phyloP scores from a whole-genome alignment of 2,113 vertebrate genomes.

The Tursiops truncatus region DNA sequence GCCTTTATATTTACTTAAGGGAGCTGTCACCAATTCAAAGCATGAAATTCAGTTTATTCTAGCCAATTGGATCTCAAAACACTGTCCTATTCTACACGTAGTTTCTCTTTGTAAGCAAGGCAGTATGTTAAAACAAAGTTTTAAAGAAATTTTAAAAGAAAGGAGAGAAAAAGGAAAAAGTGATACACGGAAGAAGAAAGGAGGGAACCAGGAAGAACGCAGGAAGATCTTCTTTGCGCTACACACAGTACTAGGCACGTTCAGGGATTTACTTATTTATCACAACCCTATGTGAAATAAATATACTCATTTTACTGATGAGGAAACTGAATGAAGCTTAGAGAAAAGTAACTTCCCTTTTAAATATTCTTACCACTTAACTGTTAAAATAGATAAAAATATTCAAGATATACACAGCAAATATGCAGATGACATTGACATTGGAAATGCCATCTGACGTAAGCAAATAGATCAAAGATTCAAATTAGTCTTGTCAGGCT shows the following conservation, averaged over 20 bases:
- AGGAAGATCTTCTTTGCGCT: background rate
- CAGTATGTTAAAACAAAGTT: background rate
- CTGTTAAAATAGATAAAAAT: conserved; percentile 35
- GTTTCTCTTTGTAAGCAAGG: conserved; percentile 13
- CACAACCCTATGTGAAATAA: background rate
- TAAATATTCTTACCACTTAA: background rate
- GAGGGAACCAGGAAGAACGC: background rate
- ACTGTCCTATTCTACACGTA: background rate
- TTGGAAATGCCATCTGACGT: background rate
- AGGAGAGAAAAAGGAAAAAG: background rate
- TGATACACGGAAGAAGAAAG: background rate
- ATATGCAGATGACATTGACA: background rate
- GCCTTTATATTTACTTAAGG: background rate
- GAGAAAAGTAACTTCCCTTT: background rate
- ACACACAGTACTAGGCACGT: background rate
- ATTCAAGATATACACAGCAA: background rate
- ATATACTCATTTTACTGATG: background rate
- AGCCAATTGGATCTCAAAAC: background rate
- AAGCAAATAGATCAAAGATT: background rate
- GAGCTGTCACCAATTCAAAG: background rate
- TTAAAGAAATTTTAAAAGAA: background rate
- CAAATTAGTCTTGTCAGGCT: background rate
- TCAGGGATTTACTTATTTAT: background rate
- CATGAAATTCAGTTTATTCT: background rate
- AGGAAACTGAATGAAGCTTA: background rate